Base-by-base conservation (phyloP, 2,113 vertebrate genomes). In the Heterochromis multidens region DNA sequence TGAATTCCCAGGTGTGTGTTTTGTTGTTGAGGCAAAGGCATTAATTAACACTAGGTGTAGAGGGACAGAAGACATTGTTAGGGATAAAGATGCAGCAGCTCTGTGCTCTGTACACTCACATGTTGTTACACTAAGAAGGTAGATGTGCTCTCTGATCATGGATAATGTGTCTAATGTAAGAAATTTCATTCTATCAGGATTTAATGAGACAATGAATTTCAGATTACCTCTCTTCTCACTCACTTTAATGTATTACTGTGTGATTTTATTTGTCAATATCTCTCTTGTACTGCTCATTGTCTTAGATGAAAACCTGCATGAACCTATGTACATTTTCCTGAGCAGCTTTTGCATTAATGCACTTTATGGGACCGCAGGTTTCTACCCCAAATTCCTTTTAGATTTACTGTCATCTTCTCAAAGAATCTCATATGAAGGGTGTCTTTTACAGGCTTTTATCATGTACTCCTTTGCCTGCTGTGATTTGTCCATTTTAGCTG, bases 241-340 rank as follows among this genome's bases (percentile, higher is more conserved):
- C 4, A 77, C 77, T 72, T 70, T 92, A 33, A 10, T 92, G 17
- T 88, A 80, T 80, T 92, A 89, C 43, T 82, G 89, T 70, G 0
- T 88, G 33, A 86, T 92, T 86, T 46, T 92, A 29, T 77, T 91
- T 43, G 4, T 77, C 2, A 92, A 92, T 16, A 35, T 80, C 14
- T 77, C 85, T 59, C 10, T 92, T 2, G 27, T 92, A 9, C 2
- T 60, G 7, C 65, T 91, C 17, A 86, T 92, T 37, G 6, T 10
- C 8, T 19, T 61, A 1, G 85, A 91, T 76, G 60, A 86, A 57
- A 86, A 81, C 81, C 59, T 92, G 21, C 91, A 91, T 78, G 89
- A 92, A n/a, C 91, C 91, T 9, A 91, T 92, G 91, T 92, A 92
- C 33, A 74, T 92, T 17, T 77, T 92, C 7, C 23, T 92, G 80